Conservation (phyloP, 2,888 invertebrate species). For the Mantis religiosa region DNA sequence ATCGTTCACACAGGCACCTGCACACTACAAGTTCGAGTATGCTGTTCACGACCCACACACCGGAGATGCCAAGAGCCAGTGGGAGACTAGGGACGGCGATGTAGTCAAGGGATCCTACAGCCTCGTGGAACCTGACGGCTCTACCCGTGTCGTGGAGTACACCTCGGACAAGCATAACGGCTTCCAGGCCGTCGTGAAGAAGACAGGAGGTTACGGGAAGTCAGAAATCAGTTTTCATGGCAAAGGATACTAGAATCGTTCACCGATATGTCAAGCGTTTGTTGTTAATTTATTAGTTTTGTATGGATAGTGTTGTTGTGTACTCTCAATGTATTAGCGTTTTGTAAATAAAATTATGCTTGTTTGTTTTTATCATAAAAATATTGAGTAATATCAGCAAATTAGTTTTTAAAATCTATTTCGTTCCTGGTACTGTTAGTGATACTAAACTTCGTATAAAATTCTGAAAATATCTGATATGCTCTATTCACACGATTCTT, state of each 20-base stretch:
- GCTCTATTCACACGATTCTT: no score
- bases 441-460: no score
- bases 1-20: background rate
- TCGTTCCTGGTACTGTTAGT: no score
- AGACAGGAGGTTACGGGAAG: slow-evolving; percentile 30
- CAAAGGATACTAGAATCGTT: background rate
- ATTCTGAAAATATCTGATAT: no score
- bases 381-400: no score
- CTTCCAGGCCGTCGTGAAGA: slow-evolving; percentile 36
- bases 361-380: no score
- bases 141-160: slow-evolving; percentile 31
- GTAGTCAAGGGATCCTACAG: slow-evolving; percentile 14
- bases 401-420: no score
- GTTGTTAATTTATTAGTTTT: no score
- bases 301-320: no score
- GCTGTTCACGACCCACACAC: slow-evolving; percentile 8
- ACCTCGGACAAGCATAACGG: slow-evolving; percentile 36
- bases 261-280: no score
- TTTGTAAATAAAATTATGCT: no score
- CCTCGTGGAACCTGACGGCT: slow-evolving; percentile 7
- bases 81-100: slow-evolving; percentile 5
- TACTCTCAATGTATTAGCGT: no score
- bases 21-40: slow-evolving; percentile 10
- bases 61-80: slow-evolving; percentile 5
- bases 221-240: slow-evolving; percentile 18